Conservation (phyloP, 2,888 invertebrate species). For the Cataglyphis cursor region DNA sequence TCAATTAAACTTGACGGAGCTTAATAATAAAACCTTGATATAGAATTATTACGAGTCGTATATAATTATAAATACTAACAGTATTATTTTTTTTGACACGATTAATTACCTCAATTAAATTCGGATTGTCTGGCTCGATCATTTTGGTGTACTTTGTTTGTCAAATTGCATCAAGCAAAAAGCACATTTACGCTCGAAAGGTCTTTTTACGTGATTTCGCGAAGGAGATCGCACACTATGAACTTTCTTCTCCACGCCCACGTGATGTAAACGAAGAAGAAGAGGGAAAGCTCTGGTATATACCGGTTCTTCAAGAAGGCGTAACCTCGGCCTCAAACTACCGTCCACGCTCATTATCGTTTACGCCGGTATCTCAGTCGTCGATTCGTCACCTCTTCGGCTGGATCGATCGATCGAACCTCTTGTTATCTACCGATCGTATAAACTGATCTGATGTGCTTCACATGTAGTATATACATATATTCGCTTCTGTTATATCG, state of each 20-base stretch:
- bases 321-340: conserved; percentile 80
- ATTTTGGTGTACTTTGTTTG: conserved; percentile 16
- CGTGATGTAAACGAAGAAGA: conserved; percentile 60
- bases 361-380: conserved; percentile 69
- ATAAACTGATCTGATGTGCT: conserved; percentile 23
- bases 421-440: conserved; percentile 60
- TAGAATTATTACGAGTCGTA: background rate
- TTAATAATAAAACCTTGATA: background rate
- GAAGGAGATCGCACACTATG: conserved; percentile 59
- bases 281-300: conserved; percentile 71
- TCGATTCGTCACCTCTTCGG: conserved; percentile 66
- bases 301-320: conserved; percentile 80
- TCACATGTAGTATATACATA: background rate
- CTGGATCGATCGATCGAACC: conserved; percentile 67
- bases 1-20: background rate
- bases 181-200: conserved; percentile 34
- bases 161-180: conserved; percentile 17
- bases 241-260: conserved; percentile 65
- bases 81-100: background rate
- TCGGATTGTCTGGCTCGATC: background rate
- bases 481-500: background rate
- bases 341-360: conserved; percentile 80
- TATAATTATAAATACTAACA: background rate
- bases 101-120: conserved; percentile 24
- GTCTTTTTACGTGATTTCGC: conserved; percentile 52